Percentiles rank a stretch among this genome's conserved stretches.
Conservation (phyloP, 2,888 invertebrate genomes). For the Priocnemis perturbator region DNA sequence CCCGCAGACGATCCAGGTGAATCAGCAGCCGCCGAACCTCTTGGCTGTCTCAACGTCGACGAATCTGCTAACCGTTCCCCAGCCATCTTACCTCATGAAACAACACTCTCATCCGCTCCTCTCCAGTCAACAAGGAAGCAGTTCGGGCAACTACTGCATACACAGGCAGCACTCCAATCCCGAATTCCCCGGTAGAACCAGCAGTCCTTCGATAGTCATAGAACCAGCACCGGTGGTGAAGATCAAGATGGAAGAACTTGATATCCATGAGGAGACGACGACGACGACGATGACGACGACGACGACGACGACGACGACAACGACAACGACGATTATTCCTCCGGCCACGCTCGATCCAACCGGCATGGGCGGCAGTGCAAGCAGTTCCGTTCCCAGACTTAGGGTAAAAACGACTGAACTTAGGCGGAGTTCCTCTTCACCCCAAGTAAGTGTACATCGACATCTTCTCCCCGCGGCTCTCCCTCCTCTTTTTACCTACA, state of each 20-base stretch:
- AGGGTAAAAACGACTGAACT: slow-evolving; percentile 79
- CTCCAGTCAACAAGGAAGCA: slow-evolving; percentile 77
- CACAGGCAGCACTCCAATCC: slow-evolving; percentile 78
- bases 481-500: not conserved
- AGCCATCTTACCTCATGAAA: slow-evolving; percentile 79
- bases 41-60: slow-evolving; percentile 76
- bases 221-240: slow-evolving; percentile 70
- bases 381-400: slow-evolving; percentile 59
- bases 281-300: slow-evolving; percentile 1
- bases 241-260: slow-evolving; percentile 64
- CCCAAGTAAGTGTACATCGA: slow-evolving; percentile 75
- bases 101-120: slow-evolving; percentile 82
- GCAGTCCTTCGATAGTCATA: slow-evolving; percentile 63
- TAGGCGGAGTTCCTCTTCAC: slow-evolving; percentile 80
- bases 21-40: slow-evolving; percentile 78
- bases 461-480: slow-evolving; percentile 22
- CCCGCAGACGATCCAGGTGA: slow-evolving; percentile 58
- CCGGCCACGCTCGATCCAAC: too few relatives aligned
- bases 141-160: slow-evolving; percentile 65
- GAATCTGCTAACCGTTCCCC: slow-evolving; percentile 79
- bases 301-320: too few relatives aligned
- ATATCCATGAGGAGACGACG: not conserved
- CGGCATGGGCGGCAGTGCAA: slow-evolving; percentile 30
- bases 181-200: slow-evolving; percentile 61
- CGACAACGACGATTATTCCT: too few relatives aligned